Evolutionary conservation across 2,113 vertebrate genomes (phyloP).

Genomic region (Ciconia maguari): DNA sequence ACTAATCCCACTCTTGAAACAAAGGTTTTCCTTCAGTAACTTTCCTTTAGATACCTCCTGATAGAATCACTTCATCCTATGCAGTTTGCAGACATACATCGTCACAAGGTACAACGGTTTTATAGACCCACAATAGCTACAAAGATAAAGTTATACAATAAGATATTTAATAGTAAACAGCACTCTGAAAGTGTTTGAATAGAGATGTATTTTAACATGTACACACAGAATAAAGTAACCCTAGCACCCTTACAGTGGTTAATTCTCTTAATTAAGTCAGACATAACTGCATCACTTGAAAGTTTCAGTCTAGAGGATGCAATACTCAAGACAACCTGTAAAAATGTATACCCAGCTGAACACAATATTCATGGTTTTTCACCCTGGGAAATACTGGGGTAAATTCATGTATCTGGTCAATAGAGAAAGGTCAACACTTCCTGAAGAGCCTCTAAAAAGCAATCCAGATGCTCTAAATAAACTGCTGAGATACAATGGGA

Average conservation of each 20-base stretch:
- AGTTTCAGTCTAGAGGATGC: not conserved
- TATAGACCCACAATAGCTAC: not conserved
- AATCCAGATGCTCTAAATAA: conserved; percentile 7
- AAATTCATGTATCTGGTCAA: not conserved
- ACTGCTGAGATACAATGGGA: conserved; percentile 35
- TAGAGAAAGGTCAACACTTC: conserved; percentile 31
- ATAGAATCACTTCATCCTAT: not conserved
- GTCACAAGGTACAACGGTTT: not conserved
- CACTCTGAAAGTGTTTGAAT: not conserved
- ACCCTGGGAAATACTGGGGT: not conserved
- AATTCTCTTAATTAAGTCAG: not conserved
- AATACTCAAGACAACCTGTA: not conserved
- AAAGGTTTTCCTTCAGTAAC: not conserved
- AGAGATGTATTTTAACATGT: not conserved
- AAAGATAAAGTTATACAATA: not conserved
- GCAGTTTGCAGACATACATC: not conserved
- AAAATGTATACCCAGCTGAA: not conserved
- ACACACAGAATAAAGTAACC: not conserved
- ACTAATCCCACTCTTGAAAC: not conserved
- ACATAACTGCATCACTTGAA: not conserved
- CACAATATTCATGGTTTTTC: not conserved
- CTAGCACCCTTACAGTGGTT: not conserved
- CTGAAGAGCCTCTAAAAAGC: conserved; percentile 25
- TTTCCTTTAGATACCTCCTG: not conserved
- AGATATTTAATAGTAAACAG: not conserved